These are phyloP conservation scores for Melitaea cinxia DNA, from an alignment of 1,140 invertebrate species.

Conservation along the genomic window DNA sequence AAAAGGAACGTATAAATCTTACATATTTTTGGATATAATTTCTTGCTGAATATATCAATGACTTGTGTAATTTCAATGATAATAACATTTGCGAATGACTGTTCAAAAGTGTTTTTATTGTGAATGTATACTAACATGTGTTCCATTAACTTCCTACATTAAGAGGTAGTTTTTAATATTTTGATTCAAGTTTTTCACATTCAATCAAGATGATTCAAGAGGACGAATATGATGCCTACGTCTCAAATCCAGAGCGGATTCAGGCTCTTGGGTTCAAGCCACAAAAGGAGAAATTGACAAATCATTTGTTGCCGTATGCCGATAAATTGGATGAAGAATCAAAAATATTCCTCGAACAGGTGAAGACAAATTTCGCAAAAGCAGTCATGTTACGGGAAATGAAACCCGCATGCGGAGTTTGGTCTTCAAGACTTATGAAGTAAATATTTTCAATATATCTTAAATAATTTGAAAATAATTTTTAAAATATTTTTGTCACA, in stretches of 20 bases:
- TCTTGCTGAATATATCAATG: constrained; percentile 52
- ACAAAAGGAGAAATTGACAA: constrained; percentile 86
- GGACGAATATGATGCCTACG: constrained; percentile 61
- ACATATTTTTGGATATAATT: constrained; percentile 44
- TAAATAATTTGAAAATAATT: not conserved
- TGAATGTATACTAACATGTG: constrained; percentile 36
- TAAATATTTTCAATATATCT: constrained; percentile 63
- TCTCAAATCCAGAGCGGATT: constrained; percentile 58
- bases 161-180: not conserved
- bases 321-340: constrained; percentile 86
- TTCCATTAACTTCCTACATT: constrained; percentile 9
- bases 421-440: constrained; percentile 85
- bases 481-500: not conserved
- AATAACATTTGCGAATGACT: constrained; percentile 55
- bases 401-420: constrained; percentile 84
- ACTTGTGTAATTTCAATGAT: constrained; percentile 76
- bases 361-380: constrained; percentile 87
- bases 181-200: constrained; percentile 23
- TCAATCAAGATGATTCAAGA: constrained; percentile 64
- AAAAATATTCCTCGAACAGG: constrained; percentile 82
- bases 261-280: constrained; percentile 72
- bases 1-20: constrained; percentile 53
- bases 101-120: constrained; percentile 34
- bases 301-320: constrained; percentile 86
- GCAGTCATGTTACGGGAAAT: constrained; percentile 86